Base-by-base conservation (phyloP, 2,888 invertebrate species). In the Scaptomyza cyrtandrae region DNA sequence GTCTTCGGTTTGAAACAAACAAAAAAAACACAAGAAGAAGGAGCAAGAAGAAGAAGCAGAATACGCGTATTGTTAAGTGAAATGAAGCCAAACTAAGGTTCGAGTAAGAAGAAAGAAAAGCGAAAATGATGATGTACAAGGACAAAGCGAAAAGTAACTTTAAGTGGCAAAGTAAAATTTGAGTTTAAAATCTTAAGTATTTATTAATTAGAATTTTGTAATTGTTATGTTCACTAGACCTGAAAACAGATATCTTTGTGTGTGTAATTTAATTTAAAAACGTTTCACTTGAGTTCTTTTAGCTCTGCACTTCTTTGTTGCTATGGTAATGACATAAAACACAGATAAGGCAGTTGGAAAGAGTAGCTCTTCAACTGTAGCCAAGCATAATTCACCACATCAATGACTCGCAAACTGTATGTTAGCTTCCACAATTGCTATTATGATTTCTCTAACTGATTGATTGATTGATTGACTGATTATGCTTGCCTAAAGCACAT, bases 71-170 rank as follows among this genome's bases (percentile, higher is more conserved):
- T n/a, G 35, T 35, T 1, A 41, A 41, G 58, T 45, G 10, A 64
- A 73, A 44, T 37, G 83, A 86, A 83, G 73, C 80, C 86, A 78
- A 83, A 72, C 61, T 54, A 52, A 75, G 62, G 70, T 19, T 19
- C 69, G 62, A 39, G 45, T 37, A 13, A 27, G 16, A 19, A 19
- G 19, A 19, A 19, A 1, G 19, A 19, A 19, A 50, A 41, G n/a
- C 24, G 43, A 31, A 33, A 60, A 56, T 44, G 41, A 57, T 48
- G 27, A 16, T 19, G 19, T 19, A 43, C 24, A 41, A 64, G 56
- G 63, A 54, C 52, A 53, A 31, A 27, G 27, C 50, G 19, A 44
- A 16, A 41, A 19, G 37, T 41, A 63, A 49, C 44, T 52, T 63
- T 33, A 68, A 59, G 55, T 64, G 60, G 16, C 44, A 53, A 41